phyloP scores from a whole-genome alignment of 2,888 invertebrate species.

The Tridacna gigas region DNA sequence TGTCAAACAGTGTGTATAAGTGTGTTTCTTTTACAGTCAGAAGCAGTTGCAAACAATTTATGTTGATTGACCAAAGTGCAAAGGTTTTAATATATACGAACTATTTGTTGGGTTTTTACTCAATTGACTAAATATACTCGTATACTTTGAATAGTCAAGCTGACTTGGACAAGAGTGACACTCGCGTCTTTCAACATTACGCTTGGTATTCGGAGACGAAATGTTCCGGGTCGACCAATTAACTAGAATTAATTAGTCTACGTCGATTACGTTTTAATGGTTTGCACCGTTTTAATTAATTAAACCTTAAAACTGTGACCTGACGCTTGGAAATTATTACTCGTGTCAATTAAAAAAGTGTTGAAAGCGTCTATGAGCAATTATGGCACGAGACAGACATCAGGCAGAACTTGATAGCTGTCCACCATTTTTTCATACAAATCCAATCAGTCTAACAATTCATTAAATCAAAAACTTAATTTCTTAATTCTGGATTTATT shows the following conservation, averaged over 20 bases:
- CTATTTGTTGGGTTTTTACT: background rate
- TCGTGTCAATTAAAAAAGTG: constrained; percentile 17
- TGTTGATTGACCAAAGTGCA: background rate
- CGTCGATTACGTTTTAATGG: background rate
- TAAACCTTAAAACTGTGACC: background rate
- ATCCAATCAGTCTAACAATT: constrained; percentile 14
- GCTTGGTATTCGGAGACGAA: background rate
- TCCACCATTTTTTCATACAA: background rate
- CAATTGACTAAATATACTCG: background rate
- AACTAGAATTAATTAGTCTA: background rate
- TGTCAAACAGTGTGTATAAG: background rate
- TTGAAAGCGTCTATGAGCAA: constrained; percentile 8
- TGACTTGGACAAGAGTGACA: background rate
- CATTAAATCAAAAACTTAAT: background rate
- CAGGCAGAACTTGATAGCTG: background rate
- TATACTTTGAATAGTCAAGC: background rate
- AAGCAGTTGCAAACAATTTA: background rate
- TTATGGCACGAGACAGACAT: constrained; percentile 21
- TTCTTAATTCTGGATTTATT: background rate
- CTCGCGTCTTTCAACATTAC: background rate
- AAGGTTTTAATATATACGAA: background rate
- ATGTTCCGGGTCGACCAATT: background rate
- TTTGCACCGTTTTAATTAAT: background rate
- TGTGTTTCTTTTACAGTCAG: background rate
- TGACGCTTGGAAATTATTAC: background rate